Percentiles rank a stretch among this genome's conserved stretches.
Conservation (phyloP, 2,888 invertebrate genomes). For the Petrolisthes manimaculis region DNA sequence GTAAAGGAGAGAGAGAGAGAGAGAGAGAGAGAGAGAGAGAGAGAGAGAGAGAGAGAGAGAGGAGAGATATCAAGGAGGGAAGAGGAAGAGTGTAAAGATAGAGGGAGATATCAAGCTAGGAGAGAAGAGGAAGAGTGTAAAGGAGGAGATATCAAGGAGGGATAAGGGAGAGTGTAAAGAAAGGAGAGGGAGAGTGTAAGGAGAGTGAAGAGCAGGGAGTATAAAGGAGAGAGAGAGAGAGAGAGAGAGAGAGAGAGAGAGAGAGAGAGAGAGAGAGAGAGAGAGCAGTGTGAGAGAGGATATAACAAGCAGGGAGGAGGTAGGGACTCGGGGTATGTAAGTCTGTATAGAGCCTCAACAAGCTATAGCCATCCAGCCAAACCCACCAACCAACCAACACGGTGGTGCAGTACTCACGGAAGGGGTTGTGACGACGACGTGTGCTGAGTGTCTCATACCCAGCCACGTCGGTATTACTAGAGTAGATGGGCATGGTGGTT, state of each 20-base stretch:
- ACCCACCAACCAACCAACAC: neutral
- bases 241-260: neutral
- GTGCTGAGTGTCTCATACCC: constrained; percentile 60
- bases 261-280: neutral
- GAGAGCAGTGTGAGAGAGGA: neutral
- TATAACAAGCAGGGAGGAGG: neutral
- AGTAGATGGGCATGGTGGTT: constrained; percentile 57
- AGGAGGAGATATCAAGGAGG: neutral
- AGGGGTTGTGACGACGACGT: constrained; percentile 49
- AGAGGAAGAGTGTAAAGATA: neutral
- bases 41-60: neutral
- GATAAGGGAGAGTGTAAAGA: neutral
- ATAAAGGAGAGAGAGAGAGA: neutral
- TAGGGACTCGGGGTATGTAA: neutral
- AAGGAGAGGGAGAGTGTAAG: neutral
- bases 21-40: neutral
- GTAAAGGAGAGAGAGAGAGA: no score
- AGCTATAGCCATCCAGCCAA: neutral
- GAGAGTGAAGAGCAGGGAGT: neutral
- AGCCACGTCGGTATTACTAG: constrained; percentile 51
- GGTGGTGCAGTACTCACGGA: constrained; percentile 42
- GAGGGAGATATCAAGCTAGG: neutral
- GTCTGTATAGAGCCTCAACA: neutral
- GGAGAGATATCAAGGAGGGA: neutral
- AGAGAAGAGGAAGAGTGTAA: neutral